These are phyloP conservation scores for Blennius ocellaris DNA, from an alignment of 2,113 vertebrate genomes.

Conservation along the genomic window DNA sequence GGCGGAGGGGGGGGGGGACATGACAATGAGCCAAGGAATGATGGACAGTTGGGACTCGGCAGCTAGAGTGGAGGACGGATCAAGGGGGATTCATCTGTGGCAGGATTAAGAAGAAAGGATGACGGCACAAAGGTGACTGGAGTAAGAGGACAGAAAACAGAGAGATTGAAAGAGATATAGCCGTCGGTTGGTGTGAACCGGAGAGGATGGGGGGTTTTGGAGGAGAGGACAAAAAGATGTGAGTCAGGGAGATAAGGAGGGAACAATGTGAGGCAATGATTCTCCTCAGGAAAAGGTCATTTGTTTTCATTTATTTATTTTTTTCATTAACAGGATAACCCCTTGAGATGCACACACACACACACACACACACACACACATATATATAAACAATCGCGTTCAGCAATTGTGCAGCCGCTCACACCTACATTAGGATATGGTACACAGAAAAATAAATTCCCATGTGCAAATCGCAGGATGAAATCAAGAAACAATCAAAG, in stretches of 20 bases:
- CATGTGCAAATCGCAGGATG: no score
- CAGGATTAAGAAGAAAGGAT: conserved; percentile 46
- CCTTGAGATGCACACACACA: no score
- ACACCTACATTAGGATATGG: no score
- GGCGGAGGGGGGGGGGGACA: conserved; percentile 21
- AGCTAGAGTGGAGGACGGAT: conserved; percentile 54
- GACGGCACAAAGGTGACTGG: conserved; percentile 35
- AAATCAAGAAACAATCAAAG: no score
- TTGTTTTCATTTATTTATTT: no score
- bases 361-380: no score
- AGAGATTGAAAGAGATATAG: conserved; percentile 8
- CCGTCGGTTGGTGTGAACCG: neutral
- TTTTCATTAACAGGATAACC: no score
- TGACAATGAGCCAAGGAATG: conserved; percentile 46
- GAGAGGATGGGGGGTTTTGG: neutral
- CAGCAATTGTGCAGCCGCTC: no score
- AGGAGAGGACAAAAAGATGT: neutral
- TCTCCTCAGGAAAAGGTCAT: no score
- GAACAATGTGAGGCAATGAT: neutral
- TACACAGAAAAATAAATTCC: no score
- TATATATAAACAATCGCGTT: no score
- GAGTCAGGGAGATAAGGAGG: neutral
- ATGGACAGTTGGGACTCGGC: conserved; percentile 47
- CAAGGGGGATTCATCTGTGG: conserved; percentile 62
- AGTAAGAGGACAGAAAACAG: conserved; percentile 7